Evolutionary conservation across 2,797 vertebrate species (phyloP).

Genomic region (Phrynocephalus forsythii): DNA sequence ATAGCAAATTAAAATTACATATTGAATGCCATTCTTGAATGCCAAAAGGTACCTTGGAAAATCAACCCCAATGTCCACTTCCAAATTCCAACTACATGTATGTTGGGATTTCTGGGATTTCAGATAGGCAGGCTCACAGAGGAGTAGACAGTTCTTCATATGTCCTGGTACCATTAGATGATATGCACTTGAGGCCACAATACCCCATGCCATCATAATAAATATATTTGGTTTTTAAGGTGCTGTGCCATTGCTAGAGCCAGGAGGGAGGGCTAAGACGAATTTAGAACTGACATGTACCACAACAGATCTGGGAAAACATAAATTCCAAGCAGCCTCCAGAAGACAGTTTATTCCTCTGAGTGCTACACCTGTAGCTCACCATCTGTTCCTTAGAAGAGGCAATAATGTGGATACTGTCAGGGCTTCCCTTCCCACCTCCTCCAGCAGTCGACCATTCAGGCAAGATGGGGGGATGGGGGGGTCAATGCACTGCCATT

Average conservation of each 20-base stretch:
- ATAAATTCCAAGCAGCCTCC: background rate
- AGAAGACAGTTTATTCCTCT: background rate
- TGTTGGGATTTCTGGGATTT: background rate
- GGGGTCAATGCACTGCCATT: no score
- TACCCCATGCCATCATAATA: background rate
- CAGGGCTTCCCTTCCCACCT: no score
- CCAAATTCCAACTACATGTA: background rate
- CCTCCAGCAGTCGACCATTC: no score
- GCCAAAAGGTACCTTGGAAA: no score
- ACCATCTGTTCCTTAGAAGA: background rate
- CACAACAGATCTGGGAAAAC: background rate
- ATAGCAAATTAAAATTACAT: background rate
- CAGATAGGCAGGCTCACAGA: background rate
- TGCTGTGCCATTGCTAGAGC: background rate
- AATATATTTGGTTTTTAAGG: background rate
- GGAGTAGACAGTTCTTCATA: background rate
- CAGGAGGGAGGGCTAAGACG: background rate
- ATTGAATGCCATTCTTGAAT: background rate
- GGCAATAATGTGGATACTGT: background rate
- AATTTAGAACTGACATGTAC: background rate
- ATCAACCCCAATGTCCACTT: no score
- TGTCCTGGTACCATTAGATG: background rate
- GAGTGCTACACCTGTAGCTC: background rate
- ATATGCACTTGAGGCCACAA: background rate
- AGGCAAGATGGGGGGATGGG: no score